Percentiles rank a stretch among this genome's conserved stretches.
Conservation (phyloP, 2,888 invertebrate species). For the Torymus tubicola region DNA sequence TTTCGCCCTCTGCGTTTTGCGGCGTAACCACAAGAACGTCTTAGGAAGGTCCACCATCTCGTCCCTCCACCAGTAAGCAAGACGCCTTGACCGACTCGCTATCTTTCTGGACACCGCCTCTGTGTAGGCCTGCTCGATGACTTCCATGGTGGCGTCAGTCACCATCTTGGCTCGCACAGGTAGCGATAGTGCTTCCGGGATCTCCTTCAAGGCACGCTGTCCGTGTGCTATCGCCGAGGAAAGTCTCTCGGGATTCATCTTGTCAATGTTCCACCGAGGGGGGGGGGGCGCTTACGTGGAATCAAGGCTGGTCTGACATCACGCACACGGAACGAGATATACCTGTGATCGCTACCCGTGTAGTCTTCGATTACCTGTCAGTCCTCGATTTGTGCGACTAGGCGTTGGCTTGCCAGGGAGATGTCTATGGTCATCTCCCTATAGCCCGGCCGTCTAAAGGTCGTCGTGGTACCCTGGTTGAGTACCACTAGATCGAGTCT, state of each 20-base stretch:
- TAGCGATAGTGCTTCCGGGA: not conserved
- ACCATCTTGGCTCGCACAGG: not conserved
- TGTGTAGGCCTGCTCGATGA: not conserved
- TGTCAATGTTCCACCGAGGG: slow-evolving; percentile 11
- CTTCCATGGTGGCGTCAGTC: not conserved
- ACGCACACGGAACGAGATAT: no score
- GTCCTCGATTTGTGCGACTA: no score
- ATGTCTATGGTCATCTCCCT: no score
- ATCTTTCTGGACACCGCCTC: not conserved
- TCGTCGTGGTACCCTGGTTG: no score
- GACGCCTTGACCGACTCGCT: not conserved
- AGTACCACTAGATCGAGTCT: no score
- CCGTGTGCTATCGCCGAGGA: not conserved
- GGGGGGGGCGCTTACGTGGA: no score
- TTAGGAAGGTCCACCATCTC: not conserved
- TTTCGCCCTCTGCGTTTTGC: not conserved
- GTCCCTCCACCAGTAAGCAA: not conserved
- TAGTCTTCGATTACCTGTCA: no score
- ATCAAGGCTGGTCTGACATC: no score
- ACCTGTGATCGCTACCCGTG: no score
- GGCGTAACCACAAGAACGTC: no score
- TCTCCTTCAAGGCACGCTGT: not conserved
- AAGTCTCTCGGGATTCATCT: not conserved
- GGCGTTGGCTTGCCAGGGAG: no score
- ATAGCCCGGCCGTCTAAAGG: no score